A percentile compares a stretch with the other conserved stretches of the same genome.
phyloP scores from a whole-genome alignment of 2,113 vertebrate species.

The Sander vitreus region DNA sequence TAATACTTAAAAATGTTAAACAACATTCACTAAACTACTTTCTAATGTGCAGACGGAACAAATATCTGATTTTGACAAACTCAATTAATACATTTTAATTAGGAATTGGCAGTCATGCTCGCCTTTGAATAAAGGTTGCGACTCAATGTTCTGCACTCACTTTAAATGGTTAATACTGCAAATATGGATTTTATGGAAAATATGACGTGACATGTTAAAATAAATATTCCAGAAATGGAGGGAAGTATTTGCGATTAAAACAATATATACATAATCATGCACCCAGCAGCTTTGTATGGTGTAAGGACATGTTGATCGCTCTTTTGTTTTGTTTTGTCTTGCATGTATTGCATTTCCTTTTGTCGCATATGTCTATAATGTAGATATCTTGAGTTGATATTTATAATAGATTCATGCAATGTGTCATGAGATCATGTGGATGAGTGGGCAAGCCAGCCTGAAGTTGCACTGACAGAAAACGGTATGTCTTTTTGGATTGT shows the following conservation, averaged over 20 bases:
- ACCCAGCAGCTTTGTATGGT: slow-evolving; percentile 25
- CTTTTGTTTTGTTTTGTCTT: slow-evolving; percentile 19
- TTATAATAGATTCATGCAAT: slow-evolving; percentile 48
- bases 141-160: background rate
- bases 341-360: slow-evolving; percentile 43
- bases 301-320: slow-evolving; percentile 31
- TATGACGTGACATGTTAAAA: slow-evolving; percentile 19
- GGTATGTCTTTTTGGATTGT: slow-evolving; percentile 22
- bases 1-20: too few species aligned
- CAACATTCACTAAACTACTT: too few species aligned
- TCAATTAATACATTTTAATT: too few species aligned
- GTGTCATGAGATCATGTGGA: slow-evolving; percentile 20
- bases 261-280: background rate
- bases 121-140: background rate
- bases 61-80: too few species aligned
- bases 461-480: slow-evolving; percentile 53
- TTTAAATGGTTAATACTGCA: background rate
- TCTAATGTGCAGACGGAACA: background rate
- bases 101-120: too few species aligned
- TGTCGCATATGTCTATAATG: slow-evolving; percentile 47
- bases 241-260: slow-evolving; percentile 9
- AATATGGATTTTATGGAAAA: background rate
- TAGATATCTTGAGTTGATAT: slow-evolving; percentile 62
- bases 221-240: slow-evolving; percentile 13
- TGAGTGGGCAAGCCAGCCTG: slow-evolving; percentile 23